Evolutionary conservation across 1,140 invertebrate species (phyloP).

Genomic region (Bombus pyrosoma): DNA sequence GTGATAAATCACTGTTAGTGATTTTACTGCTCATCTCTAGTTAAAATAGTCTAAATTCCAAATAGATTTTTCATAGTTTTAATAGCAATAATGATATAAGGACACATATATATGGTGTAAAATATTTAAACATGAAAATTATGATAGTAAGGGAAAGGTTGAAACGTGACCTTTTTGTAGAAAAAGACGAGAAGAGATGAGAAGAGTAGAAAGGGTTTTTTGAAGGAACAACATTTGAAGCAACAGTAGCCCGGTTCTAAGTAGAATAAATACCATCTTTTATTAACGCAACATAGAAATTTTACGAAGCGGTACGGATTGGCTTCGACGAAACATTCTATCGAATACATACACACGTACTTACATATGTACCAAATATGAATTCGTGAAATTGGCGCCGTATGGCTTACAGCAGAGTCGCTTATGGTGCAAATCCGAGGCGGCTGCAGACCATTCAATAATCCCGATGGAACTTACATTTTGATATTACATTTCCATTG

Average conservation of each 20-base stretch:
- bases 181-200: background rate
- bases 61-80: too few species aligned
- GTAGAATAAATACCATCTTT: background rate
- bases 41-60: too few species aligned
- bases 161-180: too few species aligned
- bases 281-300: background rate
- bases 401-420: background rate
- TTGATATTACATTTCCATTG: background rate
- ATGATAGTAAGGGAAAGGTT: too few species aligned
- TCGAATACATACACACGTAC: too few species aligned
- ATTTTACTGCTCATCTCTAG: too few species aligned
- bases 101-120: too few species aligned
- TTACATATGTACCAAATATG: background rate
- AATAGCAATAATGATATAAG: too few species aligned
- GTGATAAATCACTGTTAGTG: too few species aligned
- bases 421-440: conserved; percentile 7
- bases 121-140: too few species aligned
- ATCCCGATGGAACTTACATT: conserved; percentile 2
- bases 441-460: conserved; percentile 4
- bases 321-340: background rate
- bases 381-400: background rate
- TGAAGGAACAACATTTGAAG: background rate
- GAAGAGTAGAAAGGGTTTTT: background rate
- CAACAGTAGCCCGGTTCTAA: background rate
- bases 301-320: background rate